Evolutionary conservation across 2,113 vertebrate species (phyloP).

Genomic region (Ochotona curzoniae): DNA sequence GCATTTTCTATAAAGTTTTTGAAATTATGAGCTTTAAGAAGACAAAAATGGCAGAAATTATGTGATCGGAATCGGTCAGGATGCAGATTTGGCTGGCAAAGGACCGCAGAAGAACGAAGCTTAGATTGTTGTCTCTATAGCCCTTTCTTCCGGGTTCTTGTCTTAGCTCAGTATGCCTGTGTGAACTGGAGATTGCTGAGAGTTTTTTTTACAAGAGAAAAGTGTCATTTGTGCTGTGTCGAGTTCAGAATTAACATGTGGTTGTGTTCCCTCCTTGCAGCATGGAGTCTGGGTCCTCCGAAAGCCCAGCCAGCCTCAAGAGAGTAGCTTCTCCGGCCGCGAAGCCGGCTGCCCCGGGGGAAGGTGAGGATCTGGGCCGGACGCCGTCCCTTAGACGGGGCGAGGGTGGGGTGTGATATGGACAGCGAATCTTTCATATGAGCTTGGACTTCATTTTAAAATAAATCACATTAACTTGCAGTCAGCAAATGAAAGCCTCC

Average conservation of each 20-base stretch:
- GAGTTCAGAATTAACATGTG: conserved; percentile 41
- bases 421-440: background rate
- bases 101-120: background rate
- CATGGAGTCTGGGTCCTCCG: conserved; percentile 93
- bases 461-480: background rate
- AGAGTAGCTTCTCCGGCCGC: conserved; percentile 93
- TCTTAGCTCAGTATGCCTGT: background rate
- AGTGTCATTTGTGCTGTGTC: background rate
- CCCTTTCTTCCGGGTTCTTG: background rate
- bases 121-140: fast-evolving
- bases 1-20: no score
- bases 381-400: background rate
- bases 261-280: conserved; percentile 83
- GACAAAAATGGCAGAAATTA: background rate
- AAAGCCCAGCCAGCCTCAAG: conserved; percentile 95
- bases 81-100: no score
- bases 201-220: background rate
- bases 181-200: background rate
- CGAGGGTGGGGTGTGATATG: fast-evolving
- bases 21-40: background rate
- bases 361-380: conserved; percentile 89
- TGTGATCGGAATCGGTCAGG: fast-evolving
- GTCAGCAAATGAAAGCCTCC: background rate
- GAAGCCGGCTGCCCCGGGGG: conserved; percentile 90
- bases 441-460: background rate